Evolutionary conservation across 2,113 vertebrate species (phyloP).

Genomic region (Channa maculata): DNA sequence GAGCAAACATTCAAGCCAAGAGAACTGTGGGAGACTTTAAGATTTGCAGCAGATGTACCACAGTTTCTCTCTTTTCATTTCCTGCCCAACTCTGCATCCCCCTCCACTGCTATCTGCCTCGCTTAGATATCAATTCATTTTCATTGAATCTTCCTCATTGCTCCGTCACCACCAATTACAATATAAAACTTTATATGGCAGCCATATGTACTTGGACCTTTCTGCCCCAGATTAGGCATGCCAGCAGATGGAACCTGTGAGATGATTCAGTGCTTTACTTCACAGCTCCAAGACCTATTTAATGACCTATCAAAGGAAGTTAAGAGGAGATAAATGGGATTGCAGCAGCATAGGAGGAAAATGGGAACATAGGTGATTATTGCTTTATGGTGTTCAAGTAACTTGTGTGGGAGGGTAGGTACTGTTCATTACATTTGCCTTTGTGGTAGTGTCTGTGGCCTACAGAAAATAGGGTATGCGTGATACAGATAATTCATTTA

Average conservation of each 20-base stretch:
- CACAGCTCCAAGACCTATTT: constrained; percentile 75
- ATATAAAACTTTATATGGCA: constrained; percentile 70
- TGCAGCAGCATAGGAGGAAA: constrained; percentile 46
- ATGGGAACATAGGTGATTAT: constrained; percentile 70
- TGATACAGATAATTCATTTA: constrained; percentile 4
- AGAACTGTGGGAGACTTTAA: constrained; percentile 28
- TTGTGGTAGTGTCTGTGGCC: constrained; percentile 32
- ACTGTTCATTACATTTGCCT: constrained; percentile 25
- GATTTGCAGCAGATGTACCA: constrained; percentile 43
- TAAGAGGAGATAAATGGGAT: constrained; percentile 75
- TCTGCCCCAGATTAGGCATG: constrained; percentile 74
- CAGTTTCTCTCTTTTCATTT: constrained; percentile 13
- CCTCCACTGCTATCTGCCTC: constrained; percentile 11
- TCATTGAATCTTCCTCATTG: constrained; percentile 38
- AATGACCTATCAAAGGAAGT: constrained; percentile 79
- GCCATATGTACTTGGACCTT: constrained; percentile 69
- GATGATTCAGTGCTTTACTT: constrained; percentile 79
- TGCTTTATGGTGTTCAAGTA: constrained; percentile 66
- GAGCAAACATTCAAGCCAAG: constrained; percentile 37
- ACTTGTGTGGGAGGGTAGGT: constrained; percentile 41
- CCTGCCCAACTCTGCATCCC: background rate
- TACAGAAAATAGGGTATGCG: constrained; percentile 12
- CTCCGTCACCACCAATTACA: constrained; percentile 61
- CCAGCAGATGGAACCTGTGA: constrained; percentile 76
- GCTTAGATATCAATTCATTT: constrained; percentile 56